These are phyloP conservation scores for Lepidochrysops patricia DNA, from an alignment of 2,888 invertebrate species.

Conservation along the genomic window DNA sequence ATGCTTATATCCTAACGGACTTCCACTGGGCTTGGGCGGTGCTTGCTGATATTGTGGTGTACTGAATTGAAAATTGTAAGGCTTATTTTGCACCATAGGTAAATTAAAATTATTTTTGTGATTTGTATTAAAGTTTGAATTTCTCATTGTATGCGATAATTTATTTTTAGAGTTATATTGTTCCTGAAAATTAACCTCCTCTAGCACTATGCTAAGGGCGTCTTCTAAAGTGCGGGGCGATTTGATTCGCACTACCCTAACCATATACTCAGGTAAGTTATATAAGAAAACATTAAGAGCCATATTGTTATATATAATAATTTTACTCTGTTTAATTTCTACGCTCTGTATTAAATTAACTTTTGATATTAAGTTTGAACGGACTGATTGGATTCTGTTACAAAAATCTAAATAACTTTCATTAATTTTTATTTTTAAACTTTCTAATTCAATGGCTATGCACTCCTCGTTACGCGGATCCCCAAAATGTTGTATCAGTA, in stretches of 20 bases:
- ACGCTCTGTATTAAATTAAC: background rate
- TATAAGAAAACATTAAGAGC: background rate
- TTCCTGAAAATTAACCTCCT: slow-evolving; percentile 10
- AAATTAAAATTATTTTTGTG: background rate
- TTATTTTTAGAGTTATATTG: slow-evolving; percentile 12
- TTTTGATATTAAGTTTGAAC: background rate
- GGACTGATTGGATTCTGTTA: slow-evolving; percentile 6
- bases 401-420: slow-evolving; percentile 6
- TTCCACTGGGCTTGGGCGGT: no score
- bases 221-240: background rate
- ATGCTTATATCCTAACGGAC: background rate
- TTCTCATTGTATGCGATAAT: background rate
- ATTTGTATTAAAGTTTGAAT: no score
- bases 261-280: background rate
- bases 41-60: no score
- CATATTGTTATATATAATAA: background rate
- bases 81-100: no score
- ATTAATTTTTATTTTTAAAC: background rate
- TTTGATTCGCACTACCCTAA: background rate
- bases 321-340: background rate
- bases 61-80: no score
- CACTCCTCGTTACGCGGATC: slow-evolving; percentile 13
- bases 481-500: slow-evolving; percentile 14
- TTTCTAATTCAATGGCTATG: slow-evolving; percentile 13
- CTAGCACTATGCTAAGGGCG: slow-evolving; percentile 14